A percentile compares a stretch with the other conserved stretches of the same genome.
Evolutionary conservation across 2,113 vertebrate species (phyloP).

Genomic region (Camelus bactrianus): DNA sequence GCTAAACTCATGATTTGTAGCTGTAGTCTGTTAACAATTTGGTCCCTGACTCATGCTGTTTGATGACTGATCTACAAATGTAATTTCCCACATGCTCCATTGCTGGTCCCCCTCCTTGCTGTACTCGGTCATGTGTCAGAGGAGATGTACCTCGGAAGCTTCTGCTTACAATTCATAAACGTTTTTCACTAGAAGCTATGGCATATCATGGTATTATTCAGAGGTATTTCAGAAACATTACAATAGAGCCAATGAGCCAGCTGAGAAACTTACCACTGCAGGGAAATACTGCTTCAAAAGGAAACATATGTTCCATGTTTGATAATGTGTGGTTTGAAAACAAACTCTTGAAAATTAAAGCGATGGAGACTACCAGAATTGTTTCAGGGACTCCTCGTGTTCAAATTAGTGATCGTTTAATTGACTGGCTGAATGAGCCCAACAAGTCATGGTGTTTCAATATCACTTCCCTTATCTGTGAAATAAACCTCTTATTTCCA

Average conservation of each 20-base stretch:
- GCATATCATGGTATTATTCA: neutral
- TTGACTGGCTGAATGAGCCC: neutral
- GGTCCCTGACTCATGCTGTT: neutral
- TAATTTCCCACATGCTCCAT: neutral
- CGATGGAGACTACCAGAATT: neutral
- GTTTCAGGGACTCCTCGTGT: neutral
- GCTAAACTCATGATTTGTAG: neutral
- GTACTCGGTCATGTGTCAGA: neutral
- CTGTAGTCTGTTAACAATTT: neutral
- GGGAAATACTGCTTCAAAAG: neutral
- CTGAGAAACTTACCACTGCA: neutral
- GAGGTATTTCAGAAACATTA: neutral
- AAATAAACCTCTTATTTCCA: neutral
- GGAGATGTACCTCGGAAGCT: neutral
- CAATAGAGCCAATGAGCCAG: neutral
- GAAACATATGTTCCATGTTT: neutral
- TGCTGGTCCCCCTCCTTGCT: neutral
- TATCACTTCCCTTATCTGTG: neutral
- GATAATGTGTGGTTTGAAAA: neutral
- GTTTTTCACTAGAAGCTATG: neutral
- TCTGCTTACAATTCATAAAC: neutral
- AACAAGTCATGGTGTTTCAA: neutral
- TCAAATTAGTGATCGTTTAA: neutral
- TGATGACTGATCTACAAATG: neutral
- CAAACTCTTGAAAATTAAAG: neutral